Conservation (phyloP, 2,888 invertebrate genomes). For the Limenitis camilla region DNA sequence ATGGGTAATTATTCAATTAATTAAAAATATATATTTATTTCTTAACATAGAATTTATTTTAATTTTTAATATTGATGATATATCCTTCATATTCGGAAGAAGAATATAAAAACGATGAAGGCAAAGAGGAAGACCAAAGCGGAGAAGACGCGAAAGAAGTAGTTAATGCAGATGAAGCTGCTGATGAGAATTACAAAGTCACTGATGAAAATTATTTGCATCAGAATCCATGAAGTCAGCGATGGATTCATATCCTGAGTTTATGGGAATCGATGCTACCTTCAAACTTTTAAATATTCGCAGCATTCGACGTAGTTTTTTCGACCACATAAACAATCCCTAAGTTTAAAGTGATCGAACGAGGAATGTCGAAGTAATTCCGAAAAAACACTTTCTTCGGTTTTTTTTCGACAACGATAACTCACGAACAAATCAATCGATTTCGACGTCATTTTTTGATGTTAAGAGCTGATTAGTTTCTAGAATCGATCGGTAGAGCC, state of each 20-base stretch:
- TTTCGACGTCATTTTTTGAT: too few species aligned
- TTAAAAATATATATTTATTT: constrained; percentile 11
- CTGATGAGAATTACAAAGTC: constrained; percentile 3
- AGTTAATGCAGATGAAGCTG: constrained; percentile 5
- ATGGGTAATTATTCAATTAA: background rate
- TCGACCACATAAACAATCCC: background rate
- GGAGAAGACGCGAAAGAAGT: constrained; percentile 11
- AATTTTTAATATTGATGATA: constrained; percentile 15
- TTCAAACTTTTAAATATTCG: constrained; percentile 12
- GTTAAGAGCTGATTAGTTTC: too few species aligned
- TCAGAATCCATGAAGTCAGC: constrained; percentile 4
- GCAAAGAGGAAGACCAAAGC: constrained; percentile 15
- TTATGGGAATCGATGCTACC: constrained; percentile 11
- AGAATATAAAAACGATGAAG: constrained; percentile 15
- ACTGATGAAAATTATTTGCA: constrained; percentile 11
- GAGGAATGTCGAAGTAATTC: constrained; percentile 5
- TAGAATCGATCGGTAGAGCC: constrained; percentile 2
- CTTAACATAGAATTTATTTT: constrained; percentile 12
- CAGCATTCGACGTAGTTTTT: background rate
- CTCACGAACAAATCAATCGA: constrained; percentile 13
- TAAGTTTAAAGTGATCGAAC: constrained; percentile 1
- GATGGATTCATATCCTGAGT: constrained; percentile 10
- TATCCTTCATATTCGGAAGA: constrained; percentile 1
- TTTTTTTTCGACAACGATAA: constrained; percentile 11
- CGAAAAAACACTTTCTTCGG: constrained; percentile 11